Percentiles rank a stretch among this genome's conserved stretches.
Evolutionary conservation across 37 sponge, comb jelly and placozoan species (phyloP).

Genomic region (Spongia lamella): DNA sequence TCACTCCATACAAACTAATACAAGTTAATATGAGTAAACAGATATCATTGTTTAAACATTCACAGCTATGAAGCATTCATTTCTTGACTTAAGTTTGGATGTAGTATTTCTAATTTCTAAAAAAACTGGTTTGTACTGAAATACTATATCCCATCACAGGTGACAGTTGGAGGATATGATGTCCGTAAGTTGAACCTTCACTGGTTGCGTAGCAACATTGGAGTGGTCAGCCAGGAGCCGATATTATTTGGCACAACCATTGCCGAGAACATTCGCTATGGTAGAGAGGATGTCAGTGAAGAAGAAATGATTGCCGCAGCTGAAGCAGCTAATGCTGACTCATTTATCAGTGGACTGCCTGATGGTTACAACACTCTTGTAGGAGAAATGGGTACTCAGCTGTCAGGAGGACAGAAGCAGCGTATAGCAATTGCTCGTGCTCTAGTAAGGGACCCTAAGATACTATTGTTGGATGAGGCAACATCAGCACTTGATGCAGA

Average conservation of each 20-base stretch:
- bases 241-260: conserved; percentile 87
- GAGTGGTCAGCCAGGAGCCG: conserved; percentile 94
- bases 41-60: no score
- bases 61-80: no score
- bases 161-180: conserved; percentile 72
- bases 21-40: no score
- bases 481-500: conserved; percentile 93
- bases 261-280: conserved; percentile 86
- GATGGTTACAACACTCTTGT: conserved; percentile 84
- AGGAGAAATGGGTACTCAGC: conserved; percentile 83
- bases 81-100: no score
- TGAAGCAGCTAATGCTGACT: conserved; percentile 75
- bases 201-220: conserved; percentile 88
- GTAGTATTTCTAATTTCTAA: no score
- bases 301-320: conserved; percentile 77
- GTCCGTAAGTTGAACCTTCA: conserved; percentile 66
- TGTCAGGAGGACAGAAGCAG: conserved; percentile 94
- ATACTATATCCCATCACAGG: conserved; percentile 15
- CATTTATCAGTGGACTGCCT: conserved; percentile 76
- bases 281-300: conserved; percentile 58
- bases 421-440: conserved; percentile 90
- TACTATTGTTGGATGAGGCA: conserved; percentile 90
- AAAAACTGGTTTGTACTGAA: no score
- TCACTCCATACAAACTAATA: no score
- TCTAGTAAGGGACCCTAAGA: conserved; percentile 76